Evolutionary conservation across 2,888 invertebrate species (phyloP), one percentile per base, ranked within the genome.

Genomic region (Netelia melanura): DNA sequence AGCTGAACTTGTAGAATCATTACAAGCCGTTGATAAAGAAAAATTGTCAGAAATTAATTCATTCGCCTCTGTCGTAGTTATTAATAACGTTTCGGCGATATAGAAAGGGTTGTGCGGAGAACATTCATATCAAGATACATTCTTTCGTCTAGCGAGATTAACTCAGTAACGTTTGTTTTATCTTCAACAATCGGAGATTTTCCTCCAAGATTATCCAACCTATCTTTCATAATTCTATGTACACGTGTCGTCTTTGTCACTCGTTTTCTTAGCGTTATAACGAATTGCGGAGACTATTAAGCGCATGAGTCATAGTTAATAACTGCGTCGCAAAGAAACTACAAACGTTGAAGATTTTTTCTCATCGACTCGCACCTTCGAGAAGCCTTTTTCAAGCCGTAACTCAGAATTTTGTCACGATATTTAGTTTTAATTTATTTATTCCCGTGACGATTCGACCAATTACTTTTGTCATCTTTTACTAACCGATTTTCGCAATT

Each of bases 311-410:
- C 43, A 23, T 11, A 3, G 14, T 10, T 25, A 62, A 30, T 14
- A 76, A 76, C 56, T 56, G 65, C 76, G 76, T 56, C 65, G 76
- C n/a, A 56, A 44, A 25, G 21, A 3, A 64, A 8, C 23, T 9
- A 25, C 6, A 14, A 9, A 68, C 68, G 68, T 14, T 30, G 64
- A 11, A 17, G 17, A 43, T 43, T 10, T 43, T 43, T 21, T 30
- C 30, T 30, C 21, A 21, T 65, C 43, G 17, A 17, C 17, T 17
- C 65, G 65, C 11, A 30, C 30, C 56, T 56, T 3, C 8, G 56
- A n/a, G 21, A 25, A 61, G 17, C n/a, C n/a, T 61, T 61, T 61
- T 14, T 48, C 14, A 3, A 48, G 3, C 2, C 48, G 14, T 10
- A 48, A 11, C 10, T 10, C 10, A 48, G 6, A 14, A 48, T 48